A percentile compares a stretch with the other conserved stretches of the same genome.
Conservation (phyloP, 2,113 vertebrate species). For the Morone chrysops region DNA sequence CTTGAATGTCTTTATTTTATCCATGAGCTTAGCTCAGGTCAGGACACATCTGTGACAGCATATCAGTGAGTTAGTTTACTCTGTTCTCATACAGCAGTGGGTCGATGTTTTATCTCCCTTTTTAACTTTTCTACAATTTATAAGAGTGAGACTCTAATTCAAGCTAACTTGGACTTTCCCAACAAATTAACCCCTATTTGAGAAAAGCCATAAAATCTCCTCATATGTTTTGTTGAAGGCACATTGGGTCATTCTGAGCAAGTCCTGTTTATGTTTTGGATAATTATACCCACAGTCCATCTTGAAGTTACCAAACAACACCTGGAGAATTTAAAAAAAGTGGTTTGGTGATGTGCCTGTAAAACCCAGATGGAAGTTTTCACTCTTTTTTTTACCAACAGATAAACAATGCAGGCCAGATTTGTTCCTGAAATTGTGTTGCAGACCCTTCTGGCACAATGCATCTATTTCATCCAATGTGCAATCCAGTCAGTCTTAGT, state of each 20-base stretch:
- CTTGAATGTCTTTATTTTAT: conserved; percentile 50
- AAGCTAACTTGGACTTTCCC: neutral
- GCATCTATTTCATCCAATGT: neutral
- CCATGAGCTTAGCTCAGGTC: conserved; percentile 8
- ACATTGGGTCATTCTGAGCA: neutral
- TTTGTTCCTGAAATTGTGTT: neutral
- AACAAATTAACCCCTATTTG: neutral
- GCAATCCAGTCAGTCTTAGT: neutral
- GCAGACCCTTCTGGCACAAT: neutral
- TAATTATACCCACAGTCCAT: conserved; percentile 42
- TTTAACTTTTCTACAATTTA: neutral
- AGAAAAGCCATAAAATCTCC: neutral
- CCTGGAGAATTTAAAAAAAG: conserved; percentile 27
- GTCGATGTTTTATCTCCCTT: neutral
- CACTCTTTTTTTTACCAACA: neutral
- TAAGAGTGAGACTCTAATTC: neutral
- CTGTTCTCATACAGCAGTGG: neutral
- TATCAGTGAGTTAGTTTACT: neutral
- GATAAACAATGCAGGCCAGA: neutral
- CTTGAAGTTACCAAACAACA: conserved; percentile 38
- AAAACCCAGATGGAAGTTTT: conserved; percentile 39
- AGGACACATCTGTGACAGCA: conserved; percentile 11
- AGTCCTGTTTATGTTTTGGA: conserved; percentile 42
- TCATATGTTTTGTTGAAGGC: conserved; percentile 6
- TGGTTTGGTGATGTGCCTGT: conserved; percentile 18